phyloP scores from a whole-genome alignment of 2,797 vertebrate species.

The Alexandromys oeconomus region DNA sequence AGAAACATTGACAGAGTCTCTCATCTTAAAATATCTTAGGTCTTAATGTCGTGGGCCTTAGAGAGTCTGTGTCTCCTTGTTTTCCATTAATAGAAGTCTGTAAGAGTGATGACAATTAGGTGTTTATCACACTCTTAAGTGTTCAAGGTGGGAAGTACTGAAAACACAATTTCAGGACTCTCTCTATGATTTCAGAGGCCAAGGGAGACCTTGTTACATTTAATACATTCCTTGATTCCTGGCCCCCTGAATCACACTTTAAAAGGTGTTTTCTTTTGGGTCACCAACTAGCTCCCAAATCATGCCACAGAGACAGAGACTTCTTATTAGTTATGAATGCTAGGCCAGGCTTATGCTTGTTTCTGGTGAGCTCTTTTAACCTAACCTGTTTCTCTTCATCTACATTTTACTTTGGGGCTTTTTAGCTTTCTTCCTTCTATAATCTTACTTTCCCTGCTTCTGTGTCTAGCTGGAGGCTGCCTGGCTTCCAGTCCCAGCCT shows the following conservation, averaged over 20 bases:
- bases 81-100: background rate
- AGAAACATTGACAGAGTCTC: background rate
- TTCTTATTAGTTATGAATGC: background rate
- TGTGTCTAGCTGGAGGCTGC: background rate
- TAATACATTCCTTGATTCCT: background rate
- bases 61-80: background rate
- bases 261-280: background rate
- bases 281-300: background rate
- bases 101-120: background rate
- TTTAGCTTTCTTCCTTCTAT: background rate
- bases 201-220: background rate
- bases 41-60: background rate
- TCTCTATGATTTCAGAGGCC: background rate
- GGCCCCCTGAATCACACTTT: background rate
- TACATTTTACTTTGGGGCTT: background rate
- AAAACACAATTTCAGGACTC: background rate
- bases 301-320: background rate
- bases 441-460: background rate
- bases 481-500: background rate
- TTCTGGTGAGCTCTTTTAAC: background rate
- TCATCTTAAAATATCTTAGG: slow-evolving; percentile 11
- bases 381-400: background rate
- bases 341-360: background rate
- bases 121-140: background rate
- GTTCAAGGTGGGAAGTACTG: background rate